Evolutionary conservation across 2,113 vertebrate genomes (phyloP).

Genomic region (Paratilapia polleni): DNA sequence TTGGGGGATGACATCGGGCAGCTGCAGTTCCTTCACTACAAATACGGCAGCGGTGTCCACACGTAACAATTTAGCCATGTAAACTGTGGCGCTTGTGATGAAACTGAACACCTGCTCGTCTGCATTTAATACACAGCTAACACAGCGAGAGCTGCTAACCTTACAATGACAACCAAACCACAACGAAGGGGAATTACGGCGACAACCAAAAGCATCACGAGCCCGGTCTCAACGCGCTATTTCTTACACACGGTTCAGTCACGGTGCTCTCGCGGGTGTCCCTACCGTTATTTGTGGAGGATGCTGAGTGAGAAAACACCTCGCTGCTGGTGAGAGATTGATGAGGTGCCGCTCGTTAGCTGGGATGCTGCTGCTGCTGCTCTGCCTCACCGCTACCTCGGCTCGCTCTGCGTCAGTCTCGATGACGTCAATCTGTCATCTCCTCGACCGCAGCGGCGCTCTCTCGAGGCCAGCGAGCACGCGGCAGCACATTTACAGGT

Average conservation of each 20-base stretch:
- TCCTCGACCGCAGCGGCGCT: constrained; percentile 50
- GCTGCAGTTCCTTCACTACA: neutral
- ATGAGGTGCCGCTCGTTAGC: constrained; percentile 32
- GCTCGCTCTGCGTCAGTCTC: constrained; percentile 71
- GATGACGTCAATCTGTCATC: constrained; percentile 80
- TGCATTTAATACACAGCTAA: constrained; percentile 49
- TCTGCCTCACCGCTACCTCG: constrained; percentile 31
- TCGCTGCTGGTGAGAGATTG: constrained; percentile 40
- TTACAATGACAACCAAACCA: constrained; percentile 55
- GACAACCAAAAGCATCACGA: neutral
- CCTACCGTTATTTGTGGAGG: constrained; percentile 79
- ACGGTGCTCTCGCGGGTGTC: neutral
- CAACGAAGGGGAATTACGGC: constrained; percentile 28
- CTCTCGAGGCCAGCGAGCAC: constrained; percentile 38
- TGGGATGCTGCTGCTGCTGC: constrained; percentile 60
- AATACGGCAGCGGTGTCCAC: neutral
- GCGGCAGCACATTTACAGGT: constrained; percentile 26
- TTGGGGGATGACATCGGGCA: neutral
- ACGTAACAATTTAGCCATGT: neutral
- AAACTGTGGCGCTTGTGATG: constrained; percentile 2
- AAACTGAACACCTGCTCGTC: constrained; percentile 44
- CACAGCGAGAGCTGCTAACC: constrained; percentile 59
- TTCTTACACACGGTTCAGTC: neutral
- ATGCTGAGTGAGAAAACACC: constrained; percentile 63
- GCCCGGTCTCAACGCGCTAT: neutral